Base-by-base conservation (phyloP, 2,888 invertebrate species). In the Nipponacmea schrenckii region DNA sequence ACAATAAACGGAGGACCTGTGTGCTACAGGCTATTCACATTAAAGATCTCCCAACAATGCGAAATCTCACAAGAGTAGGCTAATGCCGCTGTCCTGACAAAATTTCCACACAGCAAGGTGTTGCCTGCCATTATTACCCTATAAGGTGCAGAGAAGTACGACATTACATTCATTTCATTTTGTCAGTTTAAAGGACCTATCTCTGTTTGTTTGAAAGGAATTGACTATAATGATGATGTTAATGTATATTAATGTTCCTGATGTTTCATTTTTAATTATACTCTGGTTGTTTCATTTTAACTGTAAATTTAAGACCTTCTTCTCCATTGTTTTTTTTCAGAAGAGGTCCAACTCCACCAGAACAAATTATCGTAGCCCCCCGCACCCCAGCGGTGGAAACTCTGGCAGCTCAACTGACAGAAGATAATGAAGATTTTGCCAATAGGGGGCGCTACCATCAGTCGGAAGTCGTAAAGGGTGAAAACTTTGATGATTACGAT, bases 361-460 rank as follows among this genome's bases (percentile, higher is more conserved):
- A 88, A 71, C 88, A 90, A 77, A 85, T 90, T 48, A 80, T 90
- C 10, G 88, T 90, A 8, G 86, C 89, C 7, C 87, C 89, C 31
- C 81, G 78, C 45, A 86, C 86, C 8, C 88, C 88, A 5, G 85
- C 85, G 69, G 84, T 89, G 71, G 84, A 88, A 93, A 92, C 96
- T 48, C 93, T 93, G 78, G 93, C 95, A 70, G 93, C 96, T 74
- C 95, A 97, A 86, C 90, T 97, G 69, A 98, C 96, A 80, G 96
- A 97, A 86, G 96, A 96, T 86, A 98, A 97, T 89, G 94, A 94
- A 89, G 98, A 98, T 90, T 98, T 97, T 90, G 94, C 96, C 14
- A 94, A 94, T 71, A 92, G 98, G 78, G 93, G 95, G 82, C 93
- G 96, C 79, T 98, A 97, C 90, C 98, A 98, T 90, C 96, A 96